Evolutionary conservation across 1,140 invertebrate species (phyloP).

Genomic region (Atta texana): DNA sequence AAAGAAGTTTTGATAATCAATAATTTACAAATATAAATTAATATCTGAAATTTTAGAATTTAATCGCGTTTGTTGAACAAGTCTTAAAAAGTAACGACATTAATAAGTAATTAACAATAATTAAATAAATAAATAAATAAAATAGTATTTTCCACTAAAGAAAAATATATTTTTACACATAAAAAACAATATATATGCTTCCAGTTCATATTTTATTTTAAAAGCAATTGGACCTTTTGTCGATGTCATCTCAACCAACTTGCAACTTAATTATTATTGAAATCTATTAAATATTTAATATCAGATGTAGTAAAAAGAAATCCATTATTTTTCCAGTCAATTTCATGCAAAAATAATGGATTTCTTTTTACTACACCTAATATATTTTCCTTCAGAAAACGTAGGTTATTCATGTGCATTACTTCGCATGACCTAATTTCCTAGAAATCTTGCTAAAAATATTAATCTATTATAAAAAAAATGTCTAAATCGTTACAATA

Average conservation of each 20-base stretch:
- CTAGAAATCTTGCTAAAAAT: slow-evolving; percentile 7
- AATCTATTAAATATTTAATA: background rate
- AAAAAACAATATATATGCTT: background rate
- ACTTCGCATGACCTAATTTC: slow-evolving; percentile 9
- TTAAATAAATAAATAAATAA: background rate
- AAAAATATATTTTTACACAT: background rate
- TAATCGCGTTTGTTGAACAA: background rate
- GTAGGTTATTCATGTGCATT: background rate
- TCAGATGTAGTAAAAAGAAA: too few relatives aligned
- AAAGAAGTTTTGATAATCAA: background rate
- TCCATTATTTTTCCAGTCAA: too few relatives aligned
- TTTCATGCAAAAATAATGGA: too few relatives aligned
- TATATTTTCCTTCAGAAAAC: background rate
- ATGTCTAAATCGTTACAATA: slow-evolving; percentile 36
- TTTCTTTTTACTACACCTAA: too few relatives aligned
- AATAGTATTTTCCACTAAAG: background rate
- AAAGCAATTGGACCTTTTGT: background rate
- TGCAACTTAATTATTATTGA: background rate
- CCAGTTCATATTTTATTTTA: background rate
- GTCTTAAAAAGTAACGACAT: background rate
- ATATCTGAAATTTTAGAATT: background rate
- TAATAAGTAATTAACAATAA: background rate
- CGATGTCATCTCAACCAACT: background rate
- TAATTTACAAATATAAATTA: background rate
- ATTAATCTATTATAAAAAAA: background rate